Conservation (phyloP, 2,888 invertebrate species). For the Diogma glabrata region DNA sequence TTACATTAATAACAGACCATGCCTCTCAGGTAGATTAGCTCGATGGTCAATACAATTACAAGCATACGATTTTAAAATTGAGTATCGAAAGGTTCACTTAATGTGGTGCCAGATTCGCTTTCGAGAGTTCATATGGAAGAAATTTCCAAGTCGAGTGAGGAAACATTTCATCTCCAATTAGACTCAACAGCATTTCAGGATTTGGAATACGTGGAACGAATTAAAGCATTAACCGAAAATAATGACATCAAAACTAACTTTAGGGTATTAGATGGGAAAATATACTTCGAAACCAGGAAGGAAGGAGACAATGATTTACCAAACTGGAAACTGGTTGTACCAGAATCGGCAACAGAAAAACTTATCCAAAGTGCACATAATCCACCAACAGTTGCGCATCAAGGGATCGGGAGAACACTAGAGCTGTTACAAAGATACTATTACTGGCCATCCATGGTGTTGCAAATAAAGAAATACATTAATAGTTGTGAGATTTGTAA, state of each 20-base stretch:
- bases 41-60: conserved; percentile 11
- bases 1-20: background rate
- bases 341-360: background rate
- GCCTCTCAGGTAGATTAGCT: conserved; percentile 4
- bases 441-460: no score
- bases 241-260: background rate
- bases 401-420: background rate
- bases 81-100: conserved; percentile 8
- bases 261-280: background rate
- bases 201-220: background rate
- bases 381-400: background rate
- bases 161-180: background rate
- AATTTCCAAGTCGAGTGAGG: background rate
- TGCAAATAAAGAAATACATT: background rate
- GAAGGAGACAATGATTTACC: background rate
- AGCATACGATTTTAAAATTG: conserved; percentile 11
- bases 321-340: background rate
- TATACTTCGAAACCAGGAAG: background rate
- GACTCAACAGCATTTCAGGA: background rate
- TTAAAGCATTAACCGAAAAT: background rate
- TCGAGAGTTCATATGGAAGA: background rate
- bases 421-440: background rate
- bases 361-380: background rate
- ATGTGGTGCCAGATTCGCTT: conserved; percentile 10
- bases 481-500: background rate